These are phyloP conservation scores for Thysanoteuthis rhombus DNA, from an alignment of 2,888 invertebrate genomes.

Conservation along the genomic window DNA sequence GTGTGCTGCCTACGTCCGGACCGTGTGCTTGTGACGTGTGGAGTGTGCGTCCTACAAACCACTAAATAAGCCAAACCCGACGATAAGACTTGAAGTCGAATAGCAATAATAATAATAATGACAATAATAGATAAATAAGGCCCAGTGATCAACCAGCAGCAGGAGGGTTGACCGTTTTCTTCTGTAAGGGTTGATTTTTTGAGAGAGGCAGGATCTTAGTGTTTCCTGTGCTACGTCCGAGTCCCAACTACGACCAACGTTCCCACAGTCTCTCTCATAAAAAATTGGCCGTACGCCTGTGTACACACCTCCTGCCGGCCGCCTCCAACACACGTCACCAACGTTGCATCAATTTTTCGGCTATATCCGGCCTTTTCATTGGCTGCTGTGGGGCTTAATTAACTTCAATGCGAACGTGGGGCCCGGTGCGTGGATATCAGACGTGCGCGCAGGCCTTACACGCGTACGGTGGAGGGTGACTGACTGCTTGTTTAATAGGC, in stretches of 20 bases:
- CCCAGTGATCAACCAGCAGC: slow-evolving; percentile 50
- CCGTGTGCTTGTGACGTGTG: background rate
- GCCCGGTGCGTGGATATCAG: slow-evolving; percentile 28
- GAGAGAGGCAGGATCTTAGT: slow-evolving; percentile 41
- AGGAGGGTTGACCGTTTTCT: slow-evolving; percentile 55
- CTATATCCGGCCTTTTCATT: slow-evolving; percentile 31
- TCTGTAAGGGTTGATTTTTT: slow-evolving; percentile 38
- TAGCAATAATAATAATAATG: background rate
- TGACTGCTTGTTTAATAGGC: background rate
- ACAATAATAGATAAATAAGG: background rate
- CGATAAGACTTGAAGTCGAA: background rate
- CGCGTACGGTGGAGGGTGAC: background rate
- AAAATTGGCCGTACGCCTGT: slow-evolving; percentile 38
- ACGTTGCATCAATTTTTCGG: slow-evolving; percentile 26
- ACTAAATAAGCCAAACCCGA: slow-evolving; percentile 36
- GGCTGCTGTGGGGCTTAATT: slow-evolving; percentile 16
- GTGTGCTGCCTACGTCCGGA: background rate
- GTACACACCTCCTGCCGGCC: slow-evolving; percentile 27
- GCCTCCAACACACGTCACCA: slow-evolving; percentile 34
- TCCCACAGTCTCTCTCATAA: slow-evolving; percentile 50
- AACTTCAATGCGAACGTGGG: background rate
- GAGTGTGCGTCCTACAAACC: background rate
- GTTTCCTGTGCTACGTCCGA: slow-evolving; percentile 49
- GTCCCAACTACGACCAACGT: slow-evolving; percentile 43
- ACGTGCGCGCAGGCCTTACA: background rate